A percentile compares a stretch with the other conserved stretches of the same genome.
phyloP scores from a whole-genome alignment of 2,888 invertebrate species.

The Aromia moschata region DNA sequence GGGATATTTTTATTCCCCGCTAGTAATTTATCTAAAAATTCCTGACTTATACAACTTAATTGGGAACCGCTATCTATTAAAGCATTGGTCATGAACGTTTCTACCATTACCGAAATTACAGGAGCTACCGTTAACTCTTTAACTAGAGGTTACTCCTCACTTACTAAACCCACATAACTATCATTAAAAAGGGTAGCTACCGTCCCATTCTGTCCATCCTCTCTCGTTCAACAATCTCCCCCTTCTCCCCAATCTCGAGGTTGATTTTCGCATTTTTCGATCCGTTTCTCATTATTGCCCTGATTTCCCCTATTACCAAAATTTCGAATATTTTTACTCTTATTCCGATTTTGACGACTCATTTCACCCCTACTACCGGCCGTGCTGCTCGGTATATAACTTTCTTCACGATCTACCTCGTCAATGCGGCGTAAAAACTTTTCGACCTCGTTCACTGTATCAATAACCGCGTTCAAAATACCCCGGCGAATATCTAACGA shows the following conservation, averaged over 20 bases:
- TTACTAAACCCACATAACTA: slow-evolving; percentile 9
- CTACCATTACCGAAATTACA: slow-evolving; percentile 11
- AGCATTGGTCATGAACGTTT: slow-evolving; percentile 2
- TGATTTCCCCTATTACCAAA: not conserved
- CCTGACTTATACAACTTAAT: slow-evolving; percentile 26
- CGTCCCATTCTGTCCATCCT: not conserved
- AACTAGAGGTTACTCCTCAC: slow-evolving; percentile 3
- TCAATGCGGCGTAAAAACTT: slow-evolving; percentile 22
- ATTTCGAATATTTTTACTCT: no score
- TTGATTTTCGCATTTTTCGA: not conserved
- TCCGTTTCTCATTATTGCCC: not conserved
- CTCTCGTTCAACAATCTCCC: not conserved
- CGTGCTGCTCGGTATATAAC: no score
- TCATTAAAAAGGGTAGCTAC: slow-evolving; percentile 12
- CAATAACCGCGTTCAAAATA: slow-evolving; percentile 23
- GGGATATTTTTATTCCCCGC: slow-evolving; percentile 8
- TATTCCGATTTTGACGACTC: not conserved
- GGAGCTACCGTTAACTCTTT: slow-evolving; percentile 8
- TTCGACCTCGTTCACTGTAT: slow-evolving; percentile 27
- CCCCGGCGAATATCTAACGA: slow-evolving; percentile 18
- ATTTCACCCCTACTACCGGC: not conserved
- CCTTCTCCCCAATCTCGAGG: not conserved
- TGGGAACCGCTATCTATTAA: slow-evolving; percentile 29
- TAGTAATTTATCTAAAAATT: slow-evolving; percentile 18
- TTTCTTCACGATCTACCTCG: not conserved